Base-by-base conservation (phyloP, 2,888 invertebrate genomes). In the Drosophila prolongata region DNA sequence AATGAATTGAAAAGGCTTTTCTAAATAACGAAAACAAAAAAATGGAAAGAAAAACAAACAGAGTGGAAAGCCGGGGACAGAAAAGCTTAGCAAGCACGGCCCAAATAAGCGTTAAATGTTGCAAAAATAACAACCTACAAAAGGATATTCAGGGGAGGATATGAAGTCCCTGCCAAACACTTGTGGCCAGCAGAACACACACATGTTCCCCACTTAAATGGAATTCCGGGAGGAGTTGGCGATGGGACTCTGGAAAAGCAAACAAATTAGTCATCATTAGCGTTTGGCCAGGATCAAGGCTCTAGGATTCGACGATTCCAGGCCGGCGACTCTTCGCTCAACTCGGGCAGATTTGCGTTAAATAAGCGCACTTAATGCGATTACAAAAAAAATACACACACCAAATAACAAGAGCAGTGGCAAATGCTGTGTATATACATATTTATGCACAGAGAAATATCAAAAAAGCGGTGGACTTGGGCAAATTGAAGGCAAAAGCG, bases 231-330 rank as follows among this genome's bases (percentile, higher is more conserved):
- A 14, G 47, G 37, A 46, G 67, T 61, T 6, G 37, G 16, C 19
- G 37, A 24, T 24, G 24, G 70, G 60, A 72, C 70, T 71, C 71
- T 24, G 79, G 79, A 61, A 88, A 83, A 77, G 78, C 86, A 86
- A 90, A 90, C 89, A 90, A 90, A 90, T 90, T 90, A 90, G 90
- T 90, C 90, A 90, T 90, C 90, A 90, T 90, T 90, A 90, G 90
- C 90, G 87, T 89, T 78, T 79, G 76, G 76, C 78, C 75, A 73
- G 79, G 66, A 75, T 56, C 56, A 61, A 49, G 47, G 44, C 42
- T 61, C 24, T 40, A 30, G 49, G 59, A 47, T 40, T 61, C 37
- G 16, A 58, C 55, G 19, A 42, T 55, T 58, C 56, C 40, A 42
- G 40, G 40, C 58, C 40, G 55, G 55, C 58, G 55, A 58, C 75